Evolutionary conservation across 2,797 vertebrate species (phyloP).

Genomic region (Threskiornis aethiopicus): DNA sequence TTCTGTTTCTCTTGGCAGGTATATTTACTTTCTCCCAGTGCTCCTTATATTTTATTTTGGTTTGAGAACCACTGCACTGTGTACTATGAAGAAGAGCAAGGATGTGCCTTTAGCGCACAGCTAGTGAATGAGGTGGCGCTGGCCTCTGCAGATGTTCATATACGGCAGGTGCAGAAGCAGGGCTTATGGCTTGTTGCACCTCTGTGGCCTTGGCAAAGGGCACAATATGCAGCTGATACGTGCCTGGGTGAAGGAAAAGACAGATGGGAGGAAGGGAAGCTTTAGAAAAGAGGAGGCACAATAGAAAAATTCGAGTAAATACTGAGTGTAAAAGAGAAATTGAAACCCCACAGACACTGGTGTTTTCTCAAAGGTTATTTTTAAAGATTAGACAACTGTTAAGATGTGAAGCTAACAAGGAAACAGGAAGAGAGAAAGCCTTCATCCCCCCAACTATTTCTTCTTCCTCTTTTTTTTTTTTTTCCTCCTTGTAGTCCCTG

Average conservation of each 20-base stretch:
- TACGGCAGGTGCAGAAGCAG: background rate
- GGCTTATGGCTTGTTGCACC: background rate
- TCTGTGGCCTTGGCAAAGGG: background rate
- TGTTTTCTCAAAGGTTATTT: background rate
- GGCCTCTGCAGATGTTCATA: background rate
- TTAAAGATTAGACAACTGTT: background rate
- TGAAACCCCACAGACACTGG: background rate
- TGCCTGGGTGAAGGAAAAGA: background rate
- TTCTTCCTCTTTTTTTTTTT: background rate
- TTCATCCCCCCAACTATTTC: background rate
- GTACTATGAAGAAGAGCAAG: background rate
- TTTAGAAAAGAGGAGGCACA: background rate
- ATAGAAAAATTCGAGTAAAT: background rate
- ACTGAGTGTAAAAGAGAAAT: background rate
- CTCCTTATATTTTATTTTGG: background rate
- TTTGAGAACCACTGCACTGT: background rate
- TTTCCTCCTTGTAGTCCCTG: background rate
- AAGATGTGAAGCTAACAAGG: background rate
- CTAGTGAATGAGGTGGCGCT: background rate
- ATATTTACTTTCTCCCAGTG: background rate
- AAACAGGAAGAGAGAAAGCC: background rate
- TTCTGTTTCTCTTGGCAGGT: background rate
- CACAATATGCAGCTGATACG: background rate
- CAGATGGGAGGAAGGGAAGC: background rate
- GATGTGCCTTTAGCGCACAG: background rate